These are phyloP conservation scores for Colinus virginianus DNA, from an alignment of 2,113 vertebrate species.

Conservation along the genomic window DNA sequence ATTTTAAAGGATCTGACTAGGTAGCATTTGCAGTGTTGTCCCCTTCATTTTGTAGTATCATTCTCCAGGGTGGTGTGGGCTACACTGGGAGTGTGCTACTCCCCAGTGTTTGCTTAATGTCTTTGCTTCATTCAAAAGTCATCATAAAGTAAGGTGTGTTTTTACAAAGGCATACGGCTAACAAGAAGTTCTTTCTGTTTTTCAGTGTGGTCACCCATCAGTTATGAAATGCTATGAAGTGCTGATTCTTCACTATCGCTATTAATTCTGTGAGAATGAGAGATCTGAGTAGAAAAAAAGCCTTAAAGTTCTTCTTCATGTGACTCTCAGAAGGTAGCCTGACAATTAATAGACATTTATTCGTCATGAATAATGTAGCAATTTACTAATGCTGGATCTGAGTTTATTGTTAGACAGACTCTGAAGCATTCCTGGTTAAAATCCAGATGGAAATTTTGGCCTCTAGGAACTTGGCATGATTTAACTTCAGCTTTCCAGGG, in stretches of 20 bases:
- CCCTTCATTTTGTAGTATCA: background rate
- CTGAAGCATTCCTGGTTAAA: background rate
- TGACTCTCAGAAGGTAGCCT: background rate
- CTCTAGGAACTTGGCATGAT: background rate
- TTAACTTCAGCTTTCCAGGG: background rate
- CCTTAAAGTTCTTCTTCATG: too few species aligned
- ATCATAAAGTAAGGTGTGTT: background rate
- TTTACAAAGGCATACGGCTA: background rate
- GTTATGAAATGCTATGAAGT: background rate
- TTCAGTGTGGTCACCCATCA: background rate
- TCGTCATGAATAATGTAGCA: background rate
- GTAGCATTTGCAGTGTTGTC: background rate
- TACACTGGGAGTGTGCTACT: background rate
- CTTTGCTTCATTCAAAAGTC: background rate
- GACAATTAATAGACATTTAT: background rate
- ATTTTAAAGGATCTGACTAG: background rate
- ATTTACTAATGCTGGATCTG: background rate
- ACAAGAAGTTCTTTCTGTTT: background rate
- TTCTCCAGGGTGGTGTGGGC: background rate
- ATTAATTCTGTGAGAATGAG: background rate
- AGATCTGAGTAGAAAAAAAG: background rate
- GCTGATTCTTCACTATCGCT: background rate
- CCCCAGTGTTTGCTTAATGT: background rate
- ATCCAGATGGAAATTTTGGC: background rate
- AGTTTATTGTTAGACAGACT: background rate